These are phyloP conservation scores for Lycocorax pyrrhopterus DNA, from an alignment of 2,113 vertebrate species.

Conservation along the genomic window DNA sequence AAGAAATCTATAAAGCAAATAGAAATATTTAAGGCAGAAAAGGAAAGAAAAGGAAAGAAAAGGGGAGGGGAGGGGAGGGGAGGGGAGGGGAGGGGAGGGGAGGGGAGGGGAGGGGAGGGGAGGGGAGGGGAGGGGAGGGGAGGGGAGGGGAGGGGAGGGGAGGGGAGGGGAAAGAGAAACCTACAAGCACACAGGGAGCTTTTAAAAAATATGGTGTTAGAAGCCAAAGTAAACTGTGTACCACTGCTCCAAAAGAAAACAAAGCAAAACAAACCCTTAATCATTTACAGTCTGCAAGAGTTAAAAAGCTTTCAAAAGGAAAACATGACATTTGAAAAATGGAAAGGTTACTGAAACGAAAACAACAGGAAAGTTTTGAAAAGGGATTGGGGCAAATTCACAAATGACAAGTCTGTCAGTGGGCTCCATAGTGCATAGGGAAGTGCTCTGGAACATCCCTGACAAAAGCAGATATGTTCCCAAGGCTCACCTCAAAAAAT, in stretches of 20 bases:
- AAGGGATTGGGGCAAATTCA: background rate
- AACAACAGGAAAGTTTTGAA: background rate
- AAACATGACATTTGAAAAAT: background rate
- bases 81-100: too few relatives aligned
- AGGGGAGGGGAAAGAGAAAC: background rate
- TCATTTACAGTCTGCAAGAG: background rate
- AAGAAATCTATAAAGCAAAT: background rate
- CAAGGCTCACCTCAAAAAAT: fast-evolving
- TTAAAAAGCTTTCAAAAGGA: background rate
- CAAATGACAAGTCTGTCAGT: background rate
- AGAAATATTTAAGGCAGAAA: background rate
- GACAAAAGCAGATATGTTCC: background rate
- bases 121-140: too few relatives aligned
- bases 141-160: too few relatives aligned
- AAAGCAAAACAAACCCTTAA: background rate
- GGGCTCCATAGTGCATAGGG: background rate
- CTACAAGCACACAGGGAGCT: background rate
- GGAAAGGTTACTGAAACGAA: background rate
- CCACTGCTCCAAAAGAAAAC: background rate
- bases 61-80: too few relatives aligned
- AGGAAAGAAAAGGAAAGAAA: background rate
- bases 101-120: too few relatives aligned
- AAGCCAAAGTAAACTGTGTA: background rate
- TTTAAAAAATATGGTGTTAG: background rate
- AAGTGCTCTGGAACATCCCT: background rate